Evolutionary conservation across 2,113 vertebrate species (phyloP).

Genomic region (Xenus cinereus): DNA sequence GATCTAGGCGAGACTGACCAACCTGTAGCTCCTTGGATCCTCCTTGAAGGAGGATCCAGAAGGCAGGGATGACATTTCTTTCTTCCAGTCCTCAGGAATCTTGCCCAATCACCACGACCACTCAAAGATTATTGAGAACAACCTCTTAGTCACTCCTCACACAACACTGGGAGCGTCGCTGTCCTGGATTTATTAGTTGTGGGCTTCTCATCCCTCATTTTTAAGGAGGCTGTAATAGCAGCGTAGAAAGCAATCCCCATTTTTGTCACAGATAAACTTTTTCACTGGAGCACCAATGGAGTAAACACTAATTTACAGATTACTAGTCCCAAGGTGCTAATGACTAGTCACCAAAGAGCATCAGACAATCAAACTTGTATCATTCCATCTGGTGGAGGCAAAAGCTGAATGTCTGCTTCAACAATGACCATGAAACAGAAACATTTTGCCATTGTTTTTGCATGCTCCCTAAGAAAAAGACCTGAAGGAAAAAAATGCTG

Average conservation of each 20-base stretch:
- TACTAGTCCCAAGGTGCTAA: background rate
- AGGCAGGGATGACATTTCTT: background rate
- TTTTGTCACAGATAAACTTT: background rate
- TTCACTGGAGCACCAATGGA: background rate
- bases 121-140: background rate
- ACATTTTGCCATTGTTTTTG: background rate
- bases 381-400: background rate
- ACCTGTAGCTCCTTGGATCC: background rate
- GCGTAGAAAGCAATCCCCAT: background rate
- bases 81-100: background rate
- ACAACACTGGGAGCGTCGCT: background rate
- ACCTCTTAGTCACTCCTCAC: background rate
- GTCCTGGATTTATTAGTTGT: background rate
- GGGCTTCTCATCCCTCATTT: background rate
- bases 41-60: background rate
- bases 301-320: background rate
- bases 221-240: background rate
- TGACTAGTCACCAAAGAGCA: background rate
- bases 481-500: background rate
- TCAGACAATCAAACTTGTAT: background rate
- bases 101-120: rapidly evolving
- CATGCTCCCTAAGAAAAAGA: background rate
- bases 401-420: background rate
- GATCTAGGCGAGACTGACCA: background rate
- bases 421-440: background rate